These are phyloP conservation scores for Amphimedon queenslandica DNA, from an alignment of 37 sponge, comb jelly and placozoan genomes.

Conservation along the genomic window DNA sequence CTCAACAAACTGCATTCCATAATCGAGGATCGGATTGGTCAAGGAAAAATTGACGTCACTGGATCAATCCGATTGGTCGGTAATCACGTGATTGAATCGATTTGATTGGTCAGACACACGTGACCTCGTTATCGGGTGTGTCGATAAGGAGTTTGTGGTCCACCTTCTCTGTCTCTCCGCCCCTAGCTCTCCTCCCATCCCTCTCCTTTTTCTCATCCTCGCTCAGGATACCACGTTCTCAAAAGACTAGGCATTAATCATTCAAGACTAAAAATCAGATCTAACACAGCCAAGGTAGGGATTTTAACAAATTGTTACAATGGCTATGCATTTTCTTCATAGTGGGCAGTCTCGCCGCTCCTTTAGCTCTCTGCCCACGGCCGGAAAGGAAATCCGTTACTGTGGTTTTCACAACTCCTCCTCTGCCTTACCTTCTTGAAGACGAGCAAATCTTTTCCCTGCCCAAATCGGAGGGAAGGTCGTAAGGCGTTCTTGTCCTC, in stretches of 20 bases:
- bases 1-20: too few species aligned
- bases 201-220: background rate
- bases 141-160: background rate
- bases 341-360: too few species aligned
- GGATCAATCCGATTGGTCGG: background rate
- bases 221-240: background rate
- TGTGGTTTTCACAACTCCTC: slow-evolving; percentile 40
- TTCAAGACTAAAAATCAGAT: background rate
- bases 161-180: slow-evolving; percentile 1
- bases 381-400: too few species aligned
- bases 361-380: too few species aligned
- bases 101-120: too few species aligned
- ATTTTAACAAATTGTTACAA: too few species aligned
- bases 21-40: too few species aligned
- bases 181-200: background rate
- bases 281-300: too few species aligned
- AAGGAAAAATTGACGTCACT: too few species aligned
- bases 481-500: slow-evolving; percentile 8
- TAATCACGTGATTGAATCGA: background rate
- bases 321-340: too few species aligned
- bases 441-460: background rate
- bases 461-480: slow-evolving; percentile 10
- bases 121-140: background rate
- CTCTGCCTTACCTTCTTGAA: background rate
- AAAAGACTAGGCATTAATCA: background rate